Evolutionary conservation across 2,797 vertebrate species (phyloP).

Genomic region (Smutsia temminckii): DNA sequence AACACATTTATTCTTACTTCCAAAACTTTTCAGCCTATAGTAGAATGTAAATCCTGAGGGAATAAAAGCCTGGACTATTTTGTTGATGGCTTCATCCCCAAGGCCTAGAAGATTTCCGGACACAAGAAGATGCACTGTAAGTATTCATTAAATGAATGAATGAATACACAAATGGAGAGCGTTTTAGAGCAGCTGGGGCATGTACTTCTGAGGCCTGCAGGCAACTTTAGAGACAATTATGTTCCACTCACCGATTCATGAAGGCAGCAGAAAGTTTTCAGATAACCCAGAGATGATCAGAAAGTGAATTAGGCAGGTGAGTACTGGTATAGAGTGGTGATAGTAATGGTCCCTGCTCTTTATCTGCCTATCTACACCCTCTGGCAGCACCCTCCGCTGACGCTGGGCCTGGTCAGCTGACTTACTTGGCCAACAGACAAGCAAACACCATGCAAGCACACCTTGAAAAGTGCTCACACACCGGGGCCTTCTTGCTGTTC

Average conservation of each 20-base stretch:
- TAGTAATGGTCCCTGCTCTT: not conserved
- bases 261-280: not conserved
- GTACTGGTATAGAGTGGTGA: not conserved
- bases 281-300: not conserved
- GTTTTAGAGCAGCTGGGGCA: not conserved
- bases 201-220: not conserved
- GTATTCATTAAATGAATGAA: not conserved
- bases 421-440: not conserved
- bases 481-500: not conserved
- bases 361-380: not conserved
- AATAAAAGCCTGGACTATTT: not conserved
- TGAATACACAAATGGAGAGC: not conserved
- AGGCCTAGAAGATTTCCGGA: not conserved
- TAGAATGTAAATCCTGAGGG: not conserved
- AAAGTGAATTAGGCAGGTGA: not conserved
- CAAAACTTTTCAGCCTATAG: not conserved
- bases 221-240: not conserved
- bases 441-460: not conserved
- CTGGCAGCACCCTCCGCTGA: not conserved
- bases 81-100: not conserved
- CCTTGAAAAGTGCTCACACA: not conserved
- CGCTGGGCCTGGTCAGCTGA: not conserved
- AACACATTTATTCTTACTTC: not conserved
- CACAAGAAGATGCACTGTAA: not conserved
- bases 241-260: not conserved